A percentile compares a stretch with the other conserved stretches of the same genome.
Evolutionary conservation across 2,888 invertebrate genomes (phyloP).

Genomic region (Spodoptera picta): DNA sequence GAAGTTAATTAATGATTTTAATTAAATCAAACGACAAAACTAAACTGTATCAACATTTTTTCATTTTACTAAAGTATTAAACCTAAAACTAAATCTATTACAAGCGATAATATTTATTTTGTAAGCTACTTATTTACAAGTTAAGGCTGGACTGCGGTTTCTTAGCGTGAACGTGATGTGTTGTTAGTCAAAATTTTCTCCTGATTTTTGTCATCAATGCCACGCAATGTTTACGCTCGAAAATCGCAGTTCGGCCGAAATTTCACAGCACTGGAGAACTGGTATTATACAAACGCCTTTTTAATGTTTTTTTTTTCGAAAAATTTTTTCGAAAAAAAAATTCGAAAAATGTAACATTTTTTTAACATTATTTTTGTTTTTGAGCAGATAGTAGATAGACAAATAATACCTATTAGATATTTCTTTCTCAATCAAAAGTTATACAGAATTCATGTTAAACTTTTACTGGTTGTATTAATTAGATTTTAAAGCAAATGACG

Average conservation of each 20-base stretch:
- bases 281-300: constrained; percentile 69
- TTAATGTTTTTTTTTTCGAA: constrained; percentile 38
- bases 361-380: constrained; percentile 34
- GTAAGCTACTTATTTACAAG: constrained; percentile 64
- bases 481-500: too few species aligned
- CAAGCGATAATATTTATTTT: constrained; percentile 55
- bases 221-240: constrained; percentile 9
- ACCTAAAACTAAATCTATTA: constrained; percentile 51
- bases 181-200: neutral
- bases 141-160: constrained; percentile 6
- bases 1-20: neutral
- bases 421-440: neutral
- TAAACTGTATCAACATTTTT: constrained; percentile 19
- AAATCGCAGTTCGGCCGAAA: constrained; percentile 40
- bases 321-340: too few species aligned
- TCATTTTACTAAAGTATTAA: constrained; percentile 20
- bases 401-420: constrained; percentile 19
- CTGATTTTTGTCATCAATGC: neutral
- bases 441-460: too few species aligned
- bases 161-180: constrained; percentile 2
- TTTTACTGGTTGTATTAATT: too few species aligned
- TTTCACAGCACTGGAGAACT: constrained; percentile 73
- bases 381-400: constrained; percentile 12
- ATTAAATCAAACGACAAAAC: constrained; percentile 7
- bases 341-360: constrained; percentile 5